Evolutionary conservation across 2,113 vertebrate species (phyloP), one percentile per base, ranked within the genome.

Genomic region (Melospiza georgiana): DNA sequence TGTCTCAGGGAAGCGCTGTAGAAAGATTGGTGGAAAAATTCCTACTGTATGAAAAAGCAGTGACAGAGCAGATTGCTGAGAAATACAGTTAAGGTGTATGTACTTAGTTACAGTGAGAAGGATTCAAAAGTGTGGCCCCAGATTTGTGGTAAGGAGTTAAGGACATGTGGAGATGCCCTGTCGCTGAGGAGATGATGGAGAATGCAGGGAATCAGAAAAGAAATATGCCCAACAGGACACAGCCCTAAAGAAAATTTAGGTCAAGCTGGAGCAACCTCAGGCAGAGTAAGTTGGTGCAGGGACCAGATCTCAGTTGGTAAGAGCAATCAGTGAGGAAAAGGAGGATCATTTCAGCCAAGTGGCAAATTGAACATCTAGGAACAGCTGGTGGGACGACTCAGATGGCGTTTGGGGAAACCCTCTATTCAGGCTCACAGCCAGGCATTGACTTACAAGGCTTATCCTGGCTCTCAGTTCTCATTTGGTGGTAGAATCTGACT

Each of bases 341-440:
- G 37, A 74, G 33, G 33, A 57, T 43, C 33, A 24, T 88, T 93
- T 77, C 63, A 84, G 76, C 67, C 86, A 88, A 88, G 68, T 86
- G 72, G 39, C 72, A 86, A 77, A 80, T 5, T 90, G 90, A 90
- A 93, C 88, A 83, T 92, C 90, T 79, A 52, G 79, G 51, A 93
- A 77, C 75, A 90, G 83, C 90, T 96, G 67, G 58, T 90, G 67
- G 68, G 83, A 71, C 86, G 90, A 71, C 30, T 87, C 66, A 55
- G 63, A 78, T 79, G 84, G 75, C 0, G 0, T 46, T 62, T 85
- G 35, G 74, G 65, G 48, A 96, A 96, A 22, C 77, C 71, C 44
- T 81, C 16, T 93, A 0, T 57, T 78, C 62, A 39, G 84, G 61
- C 74, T 68, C 9, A 58, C 33, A 89, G 62, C 54, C 54, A 76